Evolutionary conservation across 2,797 vertebrate genomes (phyloP), one percentile per base, ranked within the genome.

Genomic region (Oceanodroma leucorhoa): DNA sequence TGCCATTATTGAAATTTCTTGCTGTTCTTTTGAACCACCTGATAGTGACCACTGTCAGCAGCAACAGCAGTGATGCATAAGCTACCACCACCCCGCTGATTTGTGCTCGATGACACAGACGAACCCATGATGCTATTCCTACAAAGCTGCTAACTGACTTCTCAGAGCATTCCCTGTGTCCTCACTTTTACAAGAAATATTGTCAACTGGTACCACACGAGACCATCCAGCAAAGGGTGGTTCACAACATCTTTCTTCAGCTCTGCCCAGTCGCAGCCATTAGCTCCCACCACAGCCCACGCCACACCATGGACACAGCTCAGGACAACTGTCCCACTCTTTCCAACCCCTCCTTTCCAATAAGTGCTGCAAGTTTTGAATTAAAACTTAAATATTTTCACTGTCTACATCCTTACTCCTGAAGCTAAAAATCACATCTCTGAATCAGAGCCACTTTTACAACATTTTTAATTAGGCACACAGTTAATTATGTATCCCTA

Each of bases 181-280:
- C 36, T 38, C 45, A 40, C 9, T 60, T 69, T 32, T 54, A 30
- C 23, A 50, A 70, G 32, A 78, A 67, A 51, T 38, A 38, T 20
- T 48, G 8, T 48, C 15, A 7, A 4, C 22, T 46, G 30, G 18
- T 67, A 36, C 38, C 11, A 26, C 1, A 1, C 0, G 1, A 48
- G 30, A 13, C 21, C 50, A 24, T 32, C 27, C 22, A 22, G 38
- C 5, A 7, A 61, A 71, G 24, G 3, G 8, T 21, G 18, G 14
- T 54, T 19, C 51, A 30, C 36, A 60, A 6, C 45, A n/a, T 45
- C 30, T 45, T 62, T 45, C 57, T n/a, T 46, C 30, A 41, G 12
- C 38, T 45, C 30, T 70, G n/a, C 26, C 34, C 62, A 46, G 19
- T 15, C 6, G 2, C 22, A 58, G n/a, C 55, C 15, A 0, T 26